A percentile compares a stretch with the other conserved stretches of the same genome.
Evolutionary conservation across 2,113 vertebrate genomes (phyloP).

Genomic region (Urocitellus parryii): DNA sequence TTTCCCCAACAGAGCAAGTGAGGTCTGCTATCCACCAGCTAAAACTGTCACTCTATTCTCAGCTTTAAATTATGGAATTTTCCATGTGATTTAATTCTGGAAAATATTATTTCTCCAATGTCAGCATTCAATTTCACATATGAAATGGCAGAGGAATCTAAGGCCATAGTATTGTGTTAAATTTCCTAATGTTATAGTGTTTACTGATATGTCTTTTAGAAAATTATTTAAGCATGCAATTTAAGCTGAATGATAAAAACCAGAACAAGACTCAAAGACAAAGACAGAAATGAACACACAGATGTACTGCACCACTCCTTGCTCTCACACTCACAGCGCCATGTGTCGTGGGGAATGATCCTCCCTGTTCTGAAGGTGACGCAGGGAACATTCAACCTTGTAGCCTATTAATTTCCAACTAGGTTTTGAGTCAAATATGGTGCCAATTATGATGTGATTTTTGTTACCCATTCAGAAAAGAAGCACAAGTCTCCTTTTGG

Average conservation of each 20-base stretch:
- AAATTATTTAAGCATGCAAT: background rate
- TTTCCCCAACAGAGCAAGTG: rapidly evolving
- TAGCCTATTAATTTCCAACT: background rate
- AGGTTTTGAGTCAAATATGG: background rate
- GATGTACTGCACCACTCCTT: background rate
- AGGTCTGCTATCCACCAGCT: background rate
- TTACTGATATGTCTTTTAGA: background rate
- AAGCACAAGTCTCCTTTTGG: background rate
- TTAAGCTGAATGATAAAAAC: background rate
- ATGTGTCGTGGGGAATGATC: no score
- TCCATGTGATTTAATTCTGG: background rate
- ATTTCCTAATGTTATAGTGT: background rate
- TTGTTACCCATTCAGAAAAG: background rate
- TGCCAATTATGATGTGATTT: background rate
- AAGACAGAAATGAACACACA: background rate
- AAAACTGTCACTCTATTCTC: background rate
- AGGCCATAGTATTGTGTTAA: background rate
- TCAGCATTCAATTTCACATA: background rate
- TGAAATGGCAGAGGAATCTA: background rate
- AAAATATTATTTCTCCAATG: background rate
- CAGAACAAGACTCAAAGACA: background rate
- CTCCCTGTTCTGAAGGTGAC: background rate
- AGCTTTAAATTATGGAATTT: background rate
- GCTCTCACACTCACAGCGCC: background rate
- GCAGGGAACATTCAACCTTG: background rate